phyloP scores from a whole-genome alignment of 2,888 invertebrate species.

The Ommatoiulus sabulosus region DNA sequence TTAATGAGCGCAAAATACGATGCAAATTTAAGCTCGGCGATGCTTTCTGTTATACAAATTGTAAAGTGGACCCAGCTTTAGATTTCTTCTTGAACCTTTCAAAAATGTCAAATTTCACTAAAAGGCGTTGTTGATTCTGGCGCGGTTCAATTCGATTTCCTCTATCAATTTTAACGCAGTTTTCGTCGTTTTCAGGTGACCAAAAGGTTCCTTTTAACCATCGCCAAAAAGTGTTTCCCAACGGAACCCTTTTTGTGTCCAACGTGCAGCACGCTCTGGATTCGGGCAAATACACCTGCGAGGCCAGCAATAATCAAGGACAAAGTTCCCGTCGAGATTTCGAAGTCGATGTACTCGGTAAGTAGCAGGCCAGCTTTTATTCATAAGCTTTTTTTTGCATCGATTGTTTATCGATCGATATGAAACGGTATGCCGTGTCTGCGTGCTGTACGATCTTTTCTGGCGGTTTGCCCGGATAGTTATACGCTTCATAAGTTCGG shows the following conservation, averaged over 20 bases:
- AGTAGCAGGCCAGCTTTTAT: constrained; percentile 47
- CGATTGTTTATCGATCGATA: constrained; percentile 32
- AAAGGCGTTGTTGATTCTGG: too few relatives aligned
- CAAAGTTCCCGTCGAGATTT: constrained; percentile 58
- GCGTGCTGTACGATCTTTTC: not conserved
- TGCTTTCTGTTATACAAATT: too few relatives aligned
- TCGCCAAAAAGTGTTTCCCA: constrained; percentile 58
- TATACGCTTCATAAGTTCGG: constrained; percentile 30
- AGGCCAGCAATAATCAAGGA: constrained; percentile 57
- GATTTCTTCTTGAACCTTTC: too few relatives aligned
- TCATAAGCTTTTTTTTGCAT: constrained; percentile 23
- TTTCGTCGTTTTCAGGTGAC: constrained; percentile 51
- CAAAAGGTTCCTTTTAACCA: constrained; percentile 57
- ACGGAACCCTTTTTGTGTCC: constrained; percentile 57
- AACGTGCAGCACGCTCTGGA: constrained; percentile 57
- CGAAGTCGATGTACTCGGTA: constrained; percentile 56
- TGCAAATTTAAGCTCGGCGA: too few relatives aligned
- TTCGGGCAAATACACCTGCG: constrained; percentile 57
- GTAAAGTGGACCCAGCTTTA: too few relatives aligned
- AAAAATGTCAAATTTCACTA: not conserved
- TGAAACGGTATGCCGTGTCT: not conserved
- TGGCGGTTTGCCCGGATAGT: constrained; percentile 44
- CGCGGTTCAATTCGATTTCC: too few relatives aligned
- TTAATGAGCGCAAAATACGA: too few relatives aligned
- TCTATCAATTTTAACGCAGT: not conserved